A percentile compares a stretch with the other conserved stretches of the same genome.
Conservation (phyloP, 1,140 invertebrate species). For the Heliconius himera region DNA sequence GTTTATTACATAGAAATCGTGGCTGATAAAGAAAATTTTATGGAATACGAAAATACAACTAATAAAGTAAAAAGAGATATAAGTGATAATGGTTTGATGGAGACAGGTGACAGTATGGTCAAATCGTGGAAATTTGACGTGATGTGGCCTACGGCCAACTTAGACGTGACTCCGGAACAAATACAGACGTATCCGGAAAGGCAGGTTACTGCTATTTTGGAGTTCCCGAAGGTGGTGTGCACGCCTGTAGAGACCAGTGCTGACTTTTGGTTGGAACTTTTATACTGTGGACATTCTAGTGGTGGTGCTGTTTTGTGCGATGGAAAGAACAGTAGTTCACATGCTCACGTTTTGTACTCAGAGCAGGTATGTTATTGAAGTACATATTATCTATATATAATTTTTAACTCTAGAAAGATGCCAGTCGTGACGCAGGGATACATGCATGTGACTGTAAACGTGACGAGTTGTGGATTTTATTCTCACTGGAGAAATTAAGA, state of each 20-base stretch:
- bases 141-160: conserved; percentile 88
- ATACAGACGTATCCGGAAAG: conserved; percentile 89
- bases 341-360: conserved; percentile 75
- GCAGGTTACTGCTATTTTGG: conserved; percentile 86
- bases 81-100: conserved; percentile 61
- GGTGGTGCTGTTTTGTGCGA: conserved; percentile 73
- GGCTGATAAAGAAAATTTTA: conserved; percentile 73
- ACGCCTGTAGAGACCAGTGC: conserved; percentile 83
- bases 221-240: conserved; percentile 87
- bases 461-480: too few species aligned
- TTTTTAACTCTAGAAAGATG: too few species aligned
- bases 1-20: conserved; percentile 75
- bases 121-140: conserved; percentile 86
- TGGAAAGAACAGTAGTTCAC: conserved; percentile 76
- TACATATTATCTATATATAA: too few species aligned
- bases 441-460: too few species aligned
- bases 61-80: conserved; percentile 60
- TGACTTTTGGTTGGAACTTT: conserved; percentile 87
- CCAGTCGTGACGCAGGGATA: too few species aligned
- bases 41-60: conserved; percentile 68
- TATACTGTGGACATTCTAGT: conserved; percentile 88
- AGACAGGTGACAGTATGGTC: conserved; percentile 69
- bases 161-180: conserved; percentile 87
- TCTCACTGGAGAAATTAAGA: too few species aligned
- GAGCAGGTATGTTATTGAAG: conserved; percentile 61